Base-by-base conservation (phyloP, 1,140 invertebrate genomes). In the Drosophila bocqueti region DNA sequence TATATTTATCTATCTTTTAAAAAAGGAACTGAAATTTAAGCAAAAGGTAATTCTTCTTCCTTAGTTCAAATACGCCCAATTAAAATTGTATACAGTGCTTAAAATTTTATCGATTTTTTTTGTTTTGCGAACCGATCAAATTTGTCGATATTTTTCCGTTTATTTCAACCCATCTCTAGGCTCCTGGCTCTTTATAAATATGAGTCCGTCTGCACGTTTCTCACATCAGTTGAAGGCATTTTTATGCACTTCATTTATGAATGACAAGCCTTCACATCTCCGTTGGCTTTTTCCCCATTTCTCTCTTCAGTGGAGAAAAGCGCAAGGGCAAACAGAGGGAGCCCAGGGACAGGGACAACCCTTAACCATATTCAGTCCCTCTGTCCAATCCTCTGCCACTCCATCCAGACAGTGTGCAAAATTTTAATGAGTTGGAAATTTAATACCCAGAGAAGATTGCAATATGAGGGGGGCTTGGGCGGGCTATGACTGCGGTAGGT, bases 361-460 rank as follows among this genome's bases (percentile, higher is more conserved):
- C 63, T 62, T 50, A 68, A 63, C 52, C 71, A 40, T 61, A 55
- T 58, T 31, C 31, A 45, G 59, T 50, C 38, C 38, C 47, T 34
- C 46, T 62, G 47, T 46, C 43, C 78, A 38, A 55, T 38, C 52
- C 52, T 40, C 67, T 34, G 29, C 50, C 66, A 62, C 59, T 43
- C 61, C 81, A 75, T 63, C 79, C 83, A 89, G 71, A 87, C 77
- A 87, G 78, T 84, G 78, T 80, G 78, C 81, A 84, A 89, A 83
- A 89, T 89, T 89, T 85, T 89, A 89, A 89, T 89, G 85, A 89
- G 85, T 85, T 89, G 85, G 85, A 90, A 89, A 89, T 89, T 90
- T 90, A 90, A 89, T 90, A 89, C 74, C 60, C 69, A 58, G 71
- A 60, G 57, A 79, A 79, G 59, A 83, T 83, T 83, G 80, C 81